These are phyloP conservation scores for Liparis tanakae DNA, from an alignment of 2,797 vertebrate species.

Conservation along the genomic window DNA sequence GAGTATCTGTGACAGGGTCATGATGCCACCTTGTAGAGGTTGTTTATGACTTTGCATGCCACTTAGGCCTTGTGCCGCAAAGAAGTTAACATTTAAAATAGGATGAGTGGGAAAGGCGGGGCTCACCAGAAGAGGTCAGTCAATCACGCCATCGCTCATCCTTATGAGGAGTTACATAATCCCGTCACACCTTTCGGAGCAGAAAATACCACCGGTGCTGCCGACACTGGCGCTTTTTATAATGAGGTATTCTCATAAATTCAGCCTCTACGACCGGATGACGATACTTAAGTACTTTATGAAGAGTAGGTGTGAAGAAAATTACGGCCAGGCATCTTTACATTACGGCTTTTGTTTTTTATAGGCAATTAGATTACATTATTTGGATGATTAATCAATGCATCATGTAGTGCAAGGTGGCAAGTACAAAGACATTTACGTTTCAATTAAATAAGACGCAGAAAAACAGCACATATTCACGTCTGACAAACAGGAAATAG, in stretches of 20 bases:
- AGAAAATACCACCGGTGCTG: not conserved
- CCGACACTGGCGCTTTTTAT: not conserved
- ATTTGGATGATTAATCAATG: not conserved
- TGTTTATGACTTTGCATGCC: not conserved
- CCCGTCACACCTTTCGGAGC: slow-evolving; percentile 11
- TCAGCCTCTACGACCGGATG: not conserved
- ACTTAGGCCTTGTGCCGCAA: not conserved
- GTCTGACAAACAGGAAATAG: not conserved
- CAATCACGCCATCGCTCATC: no score
- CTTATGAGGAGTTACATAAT: slow-evolving; percentile 3
- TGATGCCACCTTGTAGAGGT: not conserved
- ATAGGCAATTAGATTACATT: not conserved
- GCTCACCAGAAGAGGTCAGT: not conserved
- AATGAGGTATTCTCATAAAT: not conserved
- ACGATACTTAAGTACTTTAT: not conserved
- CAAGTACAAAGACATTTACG: not conserved
- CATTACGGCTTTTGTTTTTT: not conserved
- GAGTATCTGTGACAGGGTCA: not conserved
- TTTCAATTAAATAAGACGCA: not conserved
- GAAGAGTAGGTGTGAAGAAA: not conserved
- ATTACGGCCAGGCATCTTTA: not conserved
- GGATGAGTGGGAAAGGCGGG: no score
- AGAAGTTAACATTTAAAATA: no score
- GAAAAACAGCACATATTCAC: not conserved
- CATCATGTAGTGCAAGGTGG: not conserved